Evolutionary conservation across 1,140 invertebrate species (phyloP).

Genomic region (Zaprionus gabonicus): DNA sequence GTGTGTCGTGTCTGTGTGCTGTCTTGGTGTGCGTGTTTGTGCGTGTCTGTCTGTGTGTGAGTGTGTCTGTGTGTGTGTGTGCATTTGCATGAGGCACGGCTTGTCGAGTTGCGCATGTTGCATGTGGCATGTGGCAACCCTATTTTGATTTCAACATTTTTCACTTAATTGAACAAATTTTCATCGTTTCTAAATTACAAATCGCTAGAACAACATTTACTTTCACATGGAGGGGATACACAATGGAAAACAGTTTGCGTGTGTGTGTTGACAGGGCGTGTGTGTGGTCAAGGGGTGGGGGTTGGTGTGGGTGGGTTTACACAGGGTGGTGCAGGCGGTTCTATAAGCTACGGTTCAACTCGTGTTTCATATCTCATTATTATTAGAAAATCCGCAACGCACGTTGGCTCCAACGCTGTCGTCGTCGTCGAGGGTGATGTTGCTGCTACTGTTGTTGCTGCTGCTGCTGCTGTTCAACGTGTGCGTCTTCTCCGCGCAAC

Average conservation of each 20-base stretch:
- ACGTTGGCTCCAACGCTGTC: slow-evolving; percentile 34
- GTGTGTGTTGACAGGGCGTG: not conserved
- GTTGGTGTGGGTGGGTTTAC: not conserved
- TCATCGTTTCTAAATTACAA: slow-evolving; percentile 19
- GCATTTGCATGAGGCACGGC: slow-evolving; percentile 52
- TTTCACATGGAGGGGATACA: slow-evolving; percentile 1
- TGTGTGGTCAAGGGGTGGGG: not conserved
- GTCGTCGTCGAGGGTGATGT: slow-evolving; percentile 16
- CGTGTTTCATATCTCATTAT: slow-evolving; percentile 39
- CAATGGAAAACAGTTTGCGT: slow-evolving; percentile 4
- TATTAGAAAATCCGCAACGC: slow-evolving; percentile 75
- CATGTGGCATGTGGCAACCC: slow-evolving; percentile 22
- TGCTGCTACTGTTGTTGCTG: slow-evolving; percentile 17
- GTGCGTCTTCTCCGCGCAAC: slow-evolving; percentile 56
- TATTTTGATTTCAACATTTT: slow-evolving; percentile 21
- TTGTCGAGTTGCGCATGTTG: slow-evolving; percentile 24
- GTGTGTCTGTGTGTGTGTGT: slow-evolving; percentile 15
- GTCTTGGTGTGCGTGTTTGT: slow-evolving; percentile 24
- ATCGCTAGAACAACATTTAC: slow-evolving; percentile 7
- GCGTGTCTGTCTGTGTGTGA: not conserved
- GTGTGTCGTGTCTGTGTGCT: slow-evolving; percentile 21
- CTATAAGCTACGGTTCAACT: not conserved
- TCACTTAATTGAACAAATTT: slow-evolving; percentile 51
- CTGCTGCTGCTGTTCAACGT: slow-evolving; percentile 40
- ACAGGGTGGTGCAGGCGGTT: not conserved